Evolutionary conservation across 1,140 invertebrate species (phyloP).

Genomic region (Oncopodura yosiiana): DNA sequence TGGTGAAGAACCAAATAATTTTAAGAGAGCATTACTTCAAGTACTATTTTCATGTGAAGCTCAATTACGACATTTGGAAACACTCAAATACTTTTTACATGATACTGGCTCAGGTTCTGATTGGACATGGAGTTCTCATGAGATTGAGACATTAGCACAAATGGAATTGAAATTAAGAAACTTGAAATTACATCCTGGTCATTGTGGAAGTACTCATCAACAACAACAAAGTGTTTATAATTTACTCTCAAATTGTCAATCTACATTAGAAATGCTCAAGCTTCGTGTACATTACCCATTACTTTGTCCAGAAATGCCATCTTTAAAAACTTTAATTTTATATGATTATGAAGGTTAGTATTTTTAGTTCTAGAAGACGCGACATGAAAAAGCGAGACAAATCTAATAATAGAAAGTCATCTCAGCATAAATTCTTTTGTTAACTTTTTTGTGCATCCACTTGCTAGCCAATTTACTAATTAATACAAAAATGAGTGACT

Average conservation of each 20-base stretch:
- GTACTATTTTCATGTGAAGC: slow-evolving; percentile 1
- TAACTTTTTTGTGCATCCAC: too few relatives aligned
- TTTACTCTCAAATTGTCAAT: slow-evolving; percentile 1
- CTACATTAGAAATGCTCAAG: not conserved
- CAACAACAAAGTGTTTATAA: slow-evolving; percentile 11
- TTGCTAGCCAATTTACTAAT: too few relatives aligned
- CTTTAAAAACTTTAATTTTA: slow-evolving; percentile 4
- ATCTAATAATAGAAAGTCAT: too few relatives aligned
- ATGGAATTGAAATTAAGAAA: slow-evolving; percentile 3
- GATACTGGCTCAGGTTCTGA: slow-evolving; percentile 9
- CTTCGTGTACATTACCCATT: slow-evolving; percentile 16
- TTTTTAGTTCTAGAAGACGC: too few relatives aligned
- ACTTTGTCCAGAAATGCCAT: slow-evolving; percentile 5
- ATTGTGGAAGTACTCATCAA: too few relatives aligned
- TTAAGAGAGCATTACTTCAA: slow-evolving; percentile 9
- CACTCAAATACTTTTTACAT: slow-evolving; percentile 23
- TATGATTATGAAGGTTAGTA: slow-evolving; percentile 29
- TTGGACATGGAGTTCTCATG: slow-evolving; percentile 19
- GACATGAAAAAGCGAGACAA: too few relatives aligned
- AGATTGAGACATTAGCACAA: slow-evolving; percentile 9
- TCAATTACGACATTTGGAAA: slow-evolving; percentile 9
- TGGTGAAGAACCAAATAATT: slow-evolving; percentile 16
- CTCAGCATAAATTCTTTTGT: too few relatives aligned
- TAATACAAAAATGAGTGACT: too few relatives aligned
- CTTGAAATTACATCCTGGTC: slow-evolving; percentile 14